phyloP scores from a whole-genome alignment of 2,113 vertebrate genomes.

The Hyaena hyaena region DNA sequence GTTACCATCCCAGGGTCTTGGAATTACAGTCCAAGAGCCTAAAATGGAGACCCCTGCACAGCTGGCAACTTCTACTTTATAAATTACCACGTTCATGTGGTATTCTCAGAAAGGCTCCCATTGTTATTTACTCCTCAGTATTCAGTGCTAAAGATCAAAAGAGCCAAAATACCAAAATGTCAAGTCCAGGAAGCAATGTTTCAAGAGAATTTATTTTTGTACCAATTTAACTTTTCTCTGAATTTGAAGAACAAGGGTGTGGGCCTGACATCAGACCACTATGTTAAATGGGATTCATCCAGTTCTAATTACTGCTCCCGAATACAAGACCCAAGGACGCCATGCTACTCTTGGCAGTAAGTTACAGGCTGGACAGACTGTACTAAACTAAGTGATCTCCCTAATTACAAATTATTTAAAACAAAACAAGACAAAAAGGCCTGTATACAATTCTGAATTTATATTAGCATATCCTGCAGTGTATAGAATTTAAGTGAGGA shows the following conservation, averaged over 20 bases:
- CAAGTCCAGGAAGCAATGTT: constrained; percentile 40
- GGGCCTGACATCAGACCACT: neutral
- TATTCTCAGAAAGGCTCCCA: neutral
- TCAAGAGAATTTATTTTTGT: constrained; percentile 62
- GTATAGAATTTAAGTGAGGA: neutral
- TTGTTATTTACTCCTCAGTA: constrained; percentile 1
- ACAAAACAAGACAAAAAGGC: neutral
- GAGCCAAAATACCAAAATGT: constrained; percentile 42
- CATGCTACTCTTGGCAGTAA: neutral
- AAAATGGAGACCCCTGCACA: neutral
- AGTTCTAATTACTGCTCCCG: constrained; percentile 55
- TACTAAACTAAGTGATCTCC: constrained; percentile 48
- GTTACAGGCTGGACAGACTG: constrained; percentile 26
- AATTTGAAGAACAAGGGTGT: constrained; percentile 65
- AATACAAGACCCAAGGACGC: neutral
- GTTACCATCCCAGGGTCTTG: neutral
- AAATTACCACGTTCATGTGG: neutral
- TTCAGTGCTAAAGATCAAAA: constrained; percentile 44
- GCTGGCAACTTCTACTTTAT: neutral
- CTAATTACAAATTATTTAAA: constrained; percentile 50
- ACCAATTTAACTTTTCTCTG: constrained; percentile 73
- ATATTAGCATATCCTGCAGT: neutral
- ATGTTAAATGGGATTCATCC: constrained; percentile 20
- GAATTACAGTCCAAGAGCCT: neutral
- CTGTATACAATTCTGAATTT: neutral